A percentile compares a stretch with the other conserved stretches of the same genome.
These are phyloP conservation scores for Chaetodon trifascialis DNA, from an alignment of 2,113 vertebrate species.

Conservation along the genomic window DNA sequence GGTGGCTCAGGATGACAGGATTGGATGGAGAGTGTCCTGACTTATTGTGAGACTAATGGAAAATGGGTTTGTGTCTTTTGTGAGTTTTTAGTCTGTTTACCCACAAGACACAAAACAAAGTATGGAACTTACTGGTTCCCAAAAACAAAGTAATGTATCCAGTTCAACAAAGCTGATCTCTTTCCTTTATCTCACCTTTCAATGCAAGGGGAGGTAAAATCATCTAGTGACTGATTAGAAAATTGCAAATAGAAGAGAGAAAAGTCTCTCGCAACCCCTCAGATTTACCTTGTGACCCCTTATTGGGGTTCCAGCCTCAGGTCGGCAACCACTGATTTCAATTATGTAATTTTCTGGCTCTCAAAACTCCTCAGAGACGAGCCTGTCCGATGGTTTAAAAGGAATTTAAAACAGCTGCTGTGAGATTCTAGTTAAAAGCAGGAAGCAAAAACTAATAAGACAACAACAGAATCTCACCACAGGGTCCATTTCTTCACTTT, in stretches of 20 bases:
- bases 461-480: neutral
- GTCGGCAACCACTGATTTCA: too few relatives aligned
- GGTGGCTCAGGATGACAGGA: neutral
- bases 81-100: neutral
- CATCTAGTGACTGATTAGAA: too few relatives aligned
- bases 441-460: neutral
- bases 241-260: too few relatives aligned
- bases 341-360: too few relatives aligned
- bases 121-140: too few relatives aligned
- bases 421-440: neutral
- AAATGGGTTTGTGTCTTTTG: neutral
- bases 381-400: neutral
- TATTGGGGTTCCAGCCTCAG: too few relatives aligned
- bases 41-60: conserved; percentile 9
- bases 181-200: too few relatives aligned
- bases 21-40: conserved; percentile 6
- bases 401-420: neutral
- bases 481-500: neutral
- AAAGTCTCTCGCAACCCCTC: too few relatives aligned
- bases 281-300: too few relatives aligned
- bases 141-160: too few relatives aligned
- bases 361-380: neutral
- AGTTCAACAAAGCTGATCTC: too few relatives aligned
- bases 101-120: neutral
- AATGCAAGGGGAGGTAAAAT: too few relatives aligned